Conservation (phyloP, 2,888 invertebrate species). For the Philhelius pedissequus region DNA sequence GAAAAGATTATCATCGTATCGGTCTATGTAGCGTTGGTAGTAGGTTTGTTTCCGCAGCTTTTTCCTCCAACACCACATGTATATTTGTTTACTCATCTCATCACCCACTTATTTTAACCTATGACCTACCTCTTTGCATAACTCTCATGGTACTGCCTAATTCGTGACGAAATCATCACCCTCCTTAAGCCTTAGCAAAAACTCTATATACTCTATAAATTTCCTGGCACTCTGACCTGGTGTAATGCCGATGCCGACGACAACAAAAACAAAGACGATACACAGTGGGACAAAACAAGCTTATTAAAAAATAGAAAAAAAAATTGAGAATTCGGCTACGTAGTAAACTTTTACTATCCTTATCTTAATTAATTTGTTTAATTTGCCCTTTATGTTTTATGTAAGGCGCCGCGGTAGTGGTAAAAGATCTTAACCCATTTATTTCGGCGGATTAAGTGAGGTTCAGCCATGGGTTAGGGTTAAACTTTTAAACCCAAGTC, state of each 20-base stretch:
- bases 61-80: background rate
- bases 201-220: constrained; percentile 18
- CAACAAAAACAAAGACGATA: background rate
- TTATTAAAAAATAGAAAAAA: background rate
- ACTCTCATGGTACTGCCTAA: constrained; percentile 2
- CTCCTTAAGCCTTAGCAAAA: constrained; percentile 40
- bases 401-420: too few relatives aligned
- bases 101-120: constrained; percentile 51
- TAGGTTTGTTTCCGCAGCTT: constrained; percentile 7
- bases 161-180: constrained; percentile 61
- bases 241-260: constrained; percentile 18
- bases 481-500: too few relatives aligned
- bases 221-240: constrained; percentile 23
- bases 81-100: background rate
- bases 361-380: too few relatives aligned
- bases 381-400: too few relatives aligned
- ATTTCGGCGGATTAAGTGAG: too few relatives aligned
- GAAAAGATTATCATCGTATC: constrained; percentile 18
- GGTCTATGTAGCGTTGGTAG: background rate
- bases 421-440: too few relatives aligned
- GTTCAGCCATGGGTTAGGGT: too few relatives aligned
- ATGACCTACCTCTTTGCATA: constrained; percentile 52
- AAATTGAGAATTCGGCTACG: too few relatives aligned
- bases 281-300: background rate
- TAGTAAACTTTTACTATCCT: too few relatives aligned